phyloP scores from a whole-genome alignment of 2,113 vertebrate genomes.

The Holacanthus passer region DNA sequence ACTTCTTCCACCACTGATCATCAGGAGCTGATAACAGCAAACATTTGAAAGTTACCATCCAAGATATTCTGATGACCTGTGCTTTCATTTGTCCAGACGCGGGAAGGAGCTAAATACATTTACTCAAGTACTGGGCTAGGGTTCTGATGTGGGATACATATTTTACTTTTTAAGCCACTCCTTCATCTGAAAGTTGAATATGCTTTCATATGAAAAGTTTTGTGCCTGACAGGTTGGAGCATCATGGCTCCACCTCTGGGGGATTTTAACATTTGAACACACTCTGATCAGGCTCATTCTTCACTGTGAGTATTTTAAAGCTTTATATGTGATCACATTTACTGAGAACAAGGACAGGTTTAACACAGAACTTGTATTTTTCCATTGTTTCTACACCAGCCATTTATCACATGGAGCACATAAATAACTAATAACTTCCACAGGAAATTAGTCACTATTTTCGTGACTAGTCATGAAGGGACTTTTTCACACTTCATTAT shows the following conservation, averaged over 20 bases:
- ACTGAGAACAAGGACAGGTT: background rate
- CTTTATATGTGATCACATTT: background rate
- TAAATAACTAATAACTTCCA: slow-evolving; percentile 41
- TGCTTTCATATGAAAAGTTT: background rate
- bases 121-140: background rate
- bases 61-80: background rate
- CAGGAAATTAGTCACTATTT: slow-evolving; percentile 55
- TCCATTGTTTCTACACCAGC: background rate
- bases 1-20: background rate
- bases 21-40: background rate
- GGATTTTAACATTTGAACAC: background rate
- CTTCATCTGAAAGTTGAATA: background rate
- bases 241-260: background rate
- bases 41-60: background rate
- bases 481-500: slow-evolving; percentile 31
- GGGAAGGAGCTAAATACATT: background rate
- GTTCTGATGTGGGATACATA: background rate
- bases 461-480: slow-evolving; percentile 23
- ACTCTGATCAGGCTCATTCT: background rate
- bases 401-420: slow-evolving; percentile 3
- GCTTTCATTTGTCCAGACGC: background rate
- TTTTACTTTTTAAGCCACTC: background rate
- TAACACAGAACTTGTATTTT: background rate
- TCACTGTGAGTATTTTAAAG: background rate
- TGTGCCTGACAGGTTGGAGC: background rate